Evolutionary conservation across 2,797 vertebrate species (phyloP), one percentile per base, ranked within the genome.

Genomic region (Silurus aristotelis): DNA sequence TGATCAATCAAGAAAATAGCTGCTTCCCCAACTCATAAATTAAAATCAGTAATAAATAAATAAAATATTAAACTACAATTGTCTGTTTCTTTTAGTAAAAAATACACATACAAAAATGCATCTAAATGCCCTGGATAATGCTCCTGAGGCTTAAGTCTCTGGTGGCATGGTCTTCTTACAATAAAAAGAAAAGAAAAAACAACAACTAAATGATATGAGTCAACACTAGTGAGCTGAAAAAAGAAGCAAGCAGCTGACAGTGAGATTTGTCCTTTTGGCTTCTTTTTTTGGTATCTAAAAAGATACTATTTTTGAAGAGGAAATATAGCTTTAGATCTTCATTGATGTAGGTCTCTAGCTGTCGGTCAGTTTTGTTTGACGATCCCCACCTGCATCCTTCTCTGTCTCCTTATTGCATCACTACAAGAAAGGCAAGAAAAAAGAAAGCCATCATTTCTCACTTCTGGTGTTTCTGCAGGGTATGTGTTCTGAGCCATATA

Each of bases 121-220:
- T 56, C 38, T 70, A 68, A 79, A 80, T 58, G 80, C 55, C 48
- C 80, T 82, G 80, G 64, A 17, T 27, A 58, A 72, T 14, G 68
- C 60, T 82, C 84, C 80, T 86, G 80, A 83, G 63, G 55, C 64
- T 67, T 86, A 82, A 13, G 80, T 78, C 72, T 86, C 72, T 61
- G 71, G 58, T 31, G n/a, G 75, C 72, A 83, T 71, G 9, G 67
- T 76, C 56, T 48, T 56, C 68, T 86, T 64, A 25, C 10, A 55
- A 75, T 67, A 38, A 77, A 67, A 67, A 52, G 14, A 58, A 67
- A 79, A 61, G 48, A 52, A 52, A 10, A 52, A 52, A 52, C 48
- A 52, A 52, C 48, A 52, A 52, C 48, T 52, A 60, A 60, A 13
- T 38, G 10, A n/a, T 25, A 19, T 27, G 52, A 77, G n/a, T 77